Base-by-base conservation (phyloP, 2,113 vertebrate species). In the Grammomys dolichurus region DNA sequence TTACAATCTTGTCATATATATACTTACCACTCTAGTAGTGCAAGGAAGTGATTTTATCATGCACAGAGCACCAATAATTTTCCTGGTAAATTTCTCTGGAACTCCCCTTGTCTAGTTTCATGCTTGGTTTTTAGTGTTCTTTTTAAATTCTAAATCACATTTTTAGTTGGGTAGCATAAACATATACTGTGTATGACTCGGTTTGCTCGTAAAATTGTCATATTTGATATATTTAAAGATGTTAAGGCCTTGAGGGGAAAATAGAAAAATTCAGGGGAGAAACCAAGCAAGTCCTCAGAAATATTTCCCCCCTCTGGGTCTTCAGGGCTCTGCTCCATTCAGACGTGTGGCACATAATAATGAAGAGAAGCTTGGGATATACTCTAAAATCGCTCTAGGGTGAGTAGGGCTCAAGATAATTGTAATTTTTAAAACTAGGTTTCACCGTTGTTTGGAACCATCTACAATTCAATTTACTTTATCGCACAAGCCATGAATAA, bases 381-480 rank as follows among this genome's bases (percentile, higher is more conserved):
- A 96, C 76, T 87, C 89, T 63, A 88, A 85, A 92, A 97, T 96
- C 1, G 58, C 92, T 96, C 93, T 95, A 96, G 96, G 87, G 96
- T 0, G 56, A 95, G 76, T 85, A 86, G 43, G 76, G 43, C 93
- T 97, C 90, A 95, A 95, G 95, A 76, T 97, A 96, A 97, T 98
- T 98, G 90, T 97, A 97, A 97, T 96, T 97, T 97, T 96, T 82
- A 90, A 98, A 98, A 98, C 93, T 96, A 97, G 96, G 99, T 99
- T 86, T 99, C 99, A 94, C 99, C 99, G 0, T 98, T 99, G 46
- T 99, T 99, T 98, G 99, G 99, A 90, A 99, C 99, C 76, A 99
- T 99, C 98, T 99, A 99, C 96, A 99, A 99, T 97, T 98, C 99
- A 87, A 96, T 99, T 96, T 99, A 99, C 97, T 98, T 99, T 96